Percentiles rank a stretch among this genome's conserved stretches.
Evolutionary conservation across 2,888 invertebrate species (phyloP).

Genomic region (Branchellion lobata): DNA sequence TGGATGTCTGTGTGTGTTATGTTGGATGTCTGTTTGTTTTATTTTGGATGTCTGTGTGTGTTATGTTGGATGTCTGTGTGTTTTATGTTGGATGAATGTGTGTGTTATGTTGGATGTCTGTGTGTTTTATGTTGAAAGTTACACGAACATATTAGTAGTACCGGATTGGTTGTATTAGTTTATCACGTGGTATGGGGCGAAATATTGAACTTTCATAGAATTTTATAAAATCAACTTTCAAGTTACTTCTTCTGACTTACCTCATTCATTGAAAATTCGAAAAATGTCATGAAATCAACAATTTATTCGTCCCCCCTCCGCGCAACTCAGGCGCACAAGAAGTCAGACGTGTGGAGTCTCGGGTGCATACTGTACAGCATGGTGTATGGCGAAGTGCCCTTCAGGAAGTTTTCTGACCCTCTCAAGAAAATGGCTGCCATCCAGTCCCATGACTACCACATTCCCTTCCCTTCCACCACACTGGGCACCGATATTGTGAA

Average conservation of each 20-base stretch:
- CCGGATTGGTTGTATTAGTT: too few relatives aligned
- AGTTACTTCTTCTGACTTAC: too few relatives aligned
- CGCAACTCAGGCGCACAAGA: conserved; percentile 67
- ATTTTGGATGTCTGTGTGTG: background rate
- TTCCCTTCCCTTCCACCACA: conserved; percentile 70
- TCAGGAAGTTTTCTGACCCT: conserved; percentile 75
- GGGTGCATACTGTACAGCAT: conserved; percentile 93
- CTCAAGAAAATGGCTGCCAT: conserved; percentile 78
- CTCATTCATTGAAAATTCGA: background rate
- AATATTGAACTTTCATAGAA: too few relatives aligned
- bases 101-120: background rate
- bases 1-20: background rate
- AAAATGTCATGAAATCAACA: background rate
- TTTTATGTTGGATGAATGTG: background rate
- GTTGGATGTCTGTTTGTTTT: background rate
- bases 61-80: background rate
- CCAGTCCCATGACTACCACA: conserved; percentile 72
- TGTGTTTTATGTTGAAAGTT: background rate
- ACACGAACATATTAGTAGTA: too few relatives aligned
- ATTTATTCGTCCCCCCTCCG: background rate
- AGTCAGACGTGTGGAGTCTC: conserved; percentile 94
- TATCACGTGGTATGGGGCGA: too few relatives aligned
- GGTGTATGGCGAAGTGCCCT: conserved; percentile 86
- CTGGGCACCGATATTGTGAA: background rate
- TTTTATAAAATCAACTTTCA: too few relatives aligned